These are phyloP conservation scores for Eledone cirrhosa DNA, from an alignment of 2,888 invertebrate genomes.

Conservation along the genomic window DNA sequence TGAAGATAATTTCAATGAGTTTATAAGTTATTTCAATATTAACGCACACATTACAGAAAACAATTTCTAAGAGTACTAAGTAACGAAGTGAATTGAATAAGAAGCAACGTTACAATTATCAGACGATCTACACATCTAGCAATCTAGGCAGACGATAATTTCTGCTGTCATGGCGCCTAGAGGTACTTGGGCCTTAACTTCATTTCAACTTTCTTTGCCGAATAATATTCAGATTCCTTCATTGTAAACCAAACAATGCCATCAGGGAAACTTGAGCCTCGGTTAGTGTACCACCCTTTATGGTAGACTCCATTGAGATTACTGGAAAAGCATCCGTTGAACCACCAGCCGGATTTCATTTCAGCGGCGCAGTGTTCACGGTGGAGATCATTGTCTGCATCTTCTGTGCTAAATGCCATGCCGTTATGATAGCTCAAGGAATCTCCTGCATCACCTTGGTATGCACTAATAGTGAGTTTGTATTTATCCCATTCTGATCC, in stretches of 20 bases:
- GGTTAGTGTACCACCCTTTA: constrained; percentile 56
- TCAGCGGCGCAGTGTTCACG: constrained; percentile 62
- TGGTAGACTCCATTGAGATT: constrained; percentile 64
- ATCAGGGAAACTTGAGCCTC: constrained; percentile 51
- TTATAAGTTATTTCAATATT: too few species aligned
- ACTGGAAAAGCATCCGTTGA: constrained; percentile 58
- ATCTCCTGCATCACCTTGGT: constrained; percentile 60
- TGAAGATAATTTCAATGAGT: too few species aligned
- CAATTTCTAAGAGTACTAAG: too few species aligned
- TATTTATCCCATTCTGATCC: constrained; percentile 54
- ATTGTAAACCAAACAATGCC: constrained; percentile 61
- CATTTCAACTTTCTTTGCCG: constrained; percentile 61
- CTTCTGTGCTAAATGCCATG: constrained; percentile 64
- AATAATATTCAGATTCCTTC: constrained; percentile 62
- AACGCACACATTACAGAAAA: too few species aligned
- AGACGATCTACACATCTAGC: too few species aligned
- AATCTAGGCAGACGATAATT: neutral
- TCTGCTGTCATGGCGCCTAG: neutral
- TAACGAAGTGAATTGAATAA: too few species aligned
- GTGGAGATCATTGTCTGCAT: constrained; percentile 64
- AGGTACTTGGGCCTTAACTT: constrained; percentile 48
- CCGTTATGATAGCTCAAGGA: constrained; percentile 62
- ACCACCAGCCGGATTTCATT: constrained; percentile 66
- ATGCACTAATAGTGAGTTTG: constrained; percentile 53
- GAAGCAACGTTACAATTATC: too few species aligned